Percentiles rank a stretch among this genome's conserved stretches.
These are phyloP conservation scores for Dasyprocta punctata DNA, from an alignment of 2,113 vertebrate genomes.

Conservation along the genomic window DNA sequence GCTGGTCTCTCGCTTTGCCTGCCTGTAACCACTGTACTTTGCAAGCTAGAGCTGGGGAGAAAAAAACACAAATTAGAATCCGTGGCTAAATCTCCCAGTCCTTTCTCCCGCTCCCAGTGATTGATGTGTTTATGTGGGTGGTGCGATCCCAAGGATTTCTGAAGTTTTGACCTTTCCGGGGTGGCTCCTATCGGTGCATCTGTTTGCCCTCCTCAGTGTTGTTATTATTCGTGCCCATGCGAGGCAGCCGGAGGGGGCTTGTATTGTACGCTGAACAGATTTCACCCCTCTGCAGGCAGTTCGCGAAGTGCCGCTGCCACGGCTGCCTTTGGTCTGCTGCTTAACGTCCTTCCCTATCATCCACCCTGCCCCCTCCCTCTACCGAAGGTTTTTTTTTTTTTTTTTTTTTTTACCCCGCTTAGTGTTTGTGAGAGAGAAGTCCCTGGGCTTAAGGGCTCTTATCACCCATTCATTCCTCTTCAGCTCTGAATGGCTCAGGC, in stretches of 20 bases:
- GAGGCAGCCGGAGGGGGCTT: conserved; percentile 51
- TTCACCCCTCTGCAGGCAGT: conserved; percentile 64
- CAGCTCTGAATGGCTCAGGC: conserved; percentile 45
- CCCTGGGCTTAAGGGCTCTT: conserved; percentile 31
- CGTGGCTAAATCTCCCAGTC: neutral
- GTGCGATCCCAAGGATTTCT: conserved; percentile 39
- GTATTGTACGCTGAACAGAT: conserved; percentile 55
- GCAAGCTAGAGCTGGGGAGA: conserved; percentile 58
- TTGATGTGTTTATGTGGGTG: conserved; percentile 33
- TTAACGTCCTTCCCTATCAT: conserved; percentile 49
- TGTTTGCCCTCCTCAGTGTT: neutral
- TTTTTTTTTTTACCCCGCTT: neutral
- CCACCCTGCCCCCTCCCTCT: conserved; percentile 56
- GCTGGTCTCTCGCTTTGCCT: conserved; percentile 48
- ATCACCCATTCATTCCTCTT: conserved; percentile 63
- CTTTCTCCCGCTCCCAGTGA: neutral
- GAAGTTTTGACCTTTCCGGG: conserved; percentile 74
- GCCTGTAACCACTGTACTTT: conserved; percentile 61
- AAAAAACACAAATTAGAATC: conserved; percentile 3
- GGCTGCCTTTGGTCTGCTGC: conserved; percentile 52
- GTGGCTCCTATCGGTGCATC: conserved; percentile 50
- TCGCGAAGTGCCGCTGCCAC: conserved; percentile 48
- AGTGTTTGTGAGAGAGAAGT: conserved; percentile 56
- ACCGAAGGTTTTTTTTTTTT: neutral
- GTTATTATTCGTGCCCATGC: conserved; percentile 73